Conservation (phyloP, 1,140 invertebrate species). For the Eueides isabella region DNA sequence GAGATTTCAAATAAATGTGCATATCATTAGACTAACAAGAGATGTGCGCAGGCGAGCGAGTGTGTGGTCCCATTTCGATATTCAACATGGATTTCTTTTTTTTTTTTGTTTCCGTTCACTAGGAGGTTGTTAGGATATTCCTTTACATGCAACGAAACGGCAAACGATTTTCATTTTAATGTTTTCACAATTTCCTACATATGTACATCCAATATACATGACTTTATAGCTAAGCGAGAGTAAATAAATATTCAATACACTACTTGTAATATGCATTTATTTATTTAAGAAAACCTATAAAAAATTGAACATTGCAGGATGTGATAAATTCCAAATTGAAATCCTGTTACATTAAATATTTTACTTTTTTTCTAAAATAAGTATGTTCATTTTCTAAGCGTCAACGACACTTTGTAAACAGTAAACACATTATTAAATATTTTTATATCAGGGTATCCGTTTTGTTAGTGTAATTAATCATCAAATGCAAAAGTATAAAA, state of each 20-base stretch:
- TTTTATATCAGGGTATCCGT: not conserved
- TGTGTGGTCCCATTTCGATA: constrained; percentile 74
- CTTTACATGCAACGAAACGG: constrained; percentile 36
- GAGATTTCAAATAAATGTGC: constrained; percentile 73
- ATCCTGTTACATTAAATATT: too few species aligned
- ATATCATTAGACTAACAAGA: constrained; percentile 78
- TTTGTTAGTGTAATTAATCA: constrained; percentile 3
- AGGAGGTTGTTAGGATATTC: constrained; percentile 44
- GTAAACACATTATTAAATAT: not conserved
- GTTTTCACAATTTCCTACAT: constrained; percentile 26
- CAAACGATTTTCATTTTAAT: constrained; percentile 32
- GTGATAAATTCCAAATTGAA: too few species aligned
- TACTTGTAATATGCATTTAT: not conserved
- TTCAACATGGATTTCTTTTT: constrained; percentile 55
- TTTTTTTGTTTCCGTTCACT: constrained; percentile 49
- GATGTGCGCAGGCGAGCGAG: constrained; percentile 51
- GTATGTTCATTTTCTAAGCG: too few species aligned
- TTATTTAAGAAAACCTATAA: too few species aligned
- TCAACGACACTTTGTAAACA: too few species aligned
- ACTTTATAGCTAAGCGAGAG: too few species aligned
- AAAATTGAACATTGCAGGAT: too few species aligned
- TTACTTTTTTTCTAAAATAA: too few species aligned
- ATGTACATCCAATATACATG: constrained; percentile 11
- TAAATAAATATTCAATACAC: too few species aligned
- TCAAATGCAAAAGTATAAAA: not conserved